phyloP scores from a whole-genome alignment of 2,888 invertebrate genomes.

The Melikaiella ostensackeni region DNA sequence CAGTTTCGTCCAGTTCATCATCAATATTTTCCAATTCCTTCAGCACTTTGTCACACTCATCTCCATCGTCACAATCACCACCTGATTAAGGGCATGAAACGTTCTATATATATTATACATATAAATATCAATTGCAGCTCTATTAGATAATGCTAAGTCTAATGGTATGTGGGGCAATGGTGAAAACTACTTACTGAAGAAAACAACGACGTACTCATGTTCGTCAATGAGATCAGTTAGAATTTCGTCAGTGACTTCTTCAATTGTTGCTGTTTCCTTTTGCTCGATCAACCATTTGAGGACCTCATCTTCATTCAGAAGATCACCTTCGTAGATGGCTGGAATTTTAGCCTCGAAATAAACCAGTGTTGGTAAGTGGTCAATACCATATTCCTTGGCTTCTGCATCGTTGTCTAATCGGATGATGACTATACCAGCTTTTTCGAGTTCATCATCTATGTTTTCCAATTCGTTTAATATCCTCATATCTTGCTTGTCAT shows the following conservation, averaged over 20 bases:
- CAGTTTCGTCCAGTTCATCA: conserved; percentile 94
- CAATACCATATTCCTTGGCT: conserved; percentile 94
- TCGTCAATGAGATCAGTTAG: conserved; percentile 90
- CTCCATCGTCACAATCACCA: conserved; percentile 92
- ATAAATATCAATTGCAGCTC: neutral
- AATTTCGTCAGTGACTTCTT: conserved; percentile 96
- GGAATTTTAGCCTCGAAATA: conserved; percentile 96
- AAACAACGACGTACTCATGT: conserved; percentile 95
- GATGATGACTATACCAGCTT: conserved; percentile 93
- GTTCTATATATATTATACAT: neutral
- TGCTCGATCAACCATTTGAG: conserved; percentile 93
- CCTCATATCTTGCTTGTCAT: conserved; percentile 92
- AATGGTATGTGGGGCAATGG: neutral
- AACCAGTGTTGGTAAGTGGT: conserved; percentile 90
- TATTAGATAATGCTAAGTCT: neutral
- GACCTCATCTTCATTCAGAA: conserved; percentile 94
- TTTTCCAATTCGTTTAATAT: conserved; percentile 94
- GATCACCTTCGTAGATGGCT: conserved; percentile 93
- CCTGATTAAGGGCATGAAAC: conserved; percentile 74
- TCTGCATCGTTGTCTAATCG: conserved; percentile 93
- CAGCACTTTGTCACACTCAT: conserved; percentile 90
- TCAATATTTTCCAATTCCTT: conserved; percentile 94
- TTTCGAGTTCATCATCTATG: conserved; percentile 93
- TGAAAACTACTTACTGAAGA: conserved; percentile 85
- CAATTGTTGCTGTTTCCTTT: conserved; percentile 93